These are phyloP conservation scores for Myopa testacea DNA, from an alignment of 2,888 invertebrate genomes.

Conservation along the genomic window DNA sequence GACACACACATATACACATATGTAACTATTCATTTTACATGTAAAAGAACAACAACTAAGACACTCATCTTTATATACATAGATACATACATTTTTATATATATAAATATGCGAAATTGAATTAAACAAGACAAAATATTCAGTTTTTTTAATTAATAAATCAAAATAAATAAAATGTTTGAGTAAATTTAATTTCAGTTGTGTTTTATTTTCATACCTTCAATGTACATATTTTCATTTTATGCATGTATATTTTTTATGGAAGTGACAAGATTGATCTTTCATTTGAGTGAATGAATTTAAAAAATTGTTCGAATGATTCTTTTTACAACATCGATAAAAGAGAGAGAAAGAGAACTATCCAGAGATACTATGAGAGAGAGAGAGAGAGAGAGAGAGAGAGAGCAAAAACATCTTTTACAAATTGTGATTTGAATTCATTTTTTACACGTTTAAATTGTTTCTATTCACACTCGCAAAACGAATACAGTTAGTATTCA, in stretches of 20 bases:
- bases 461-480: no score
- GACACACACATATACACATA: conserved; percentile 10
- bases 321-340: no score
- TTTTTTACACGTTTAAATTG: no score
- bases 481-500: no score
- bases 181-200: conserved; percentile 42
- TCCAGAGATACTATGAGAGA: no score
- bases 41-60: conserved; percentile 34
- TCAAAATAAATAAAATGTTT: conserved; percentile 42
- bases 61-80: conserved; percentile 16
- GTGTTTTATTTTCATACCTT: conserved; percentile 42
- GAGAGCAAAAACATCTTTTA: no score
- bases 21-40: neutral
- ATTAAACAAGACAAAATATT: conserved; percentile 9
- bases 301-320: no score
- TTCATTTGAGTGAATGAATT: no score
- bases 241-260: neutral
- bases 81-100: conserved; percentile 26
- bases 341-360: no score
- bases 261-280: no score
- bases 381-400: no score
- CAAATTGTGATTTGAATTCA: no score
- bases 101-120: neutral
- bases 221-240: conserved; percentile 23
- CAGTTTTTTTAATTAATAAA: conserved; percentile 33